A percentile compares a stretch with the other conserved stretches of the same genome.
Conservation (phyloP, 2,113 vertebrate species). For the Pangasianodon hypophthalmus region DNA sequence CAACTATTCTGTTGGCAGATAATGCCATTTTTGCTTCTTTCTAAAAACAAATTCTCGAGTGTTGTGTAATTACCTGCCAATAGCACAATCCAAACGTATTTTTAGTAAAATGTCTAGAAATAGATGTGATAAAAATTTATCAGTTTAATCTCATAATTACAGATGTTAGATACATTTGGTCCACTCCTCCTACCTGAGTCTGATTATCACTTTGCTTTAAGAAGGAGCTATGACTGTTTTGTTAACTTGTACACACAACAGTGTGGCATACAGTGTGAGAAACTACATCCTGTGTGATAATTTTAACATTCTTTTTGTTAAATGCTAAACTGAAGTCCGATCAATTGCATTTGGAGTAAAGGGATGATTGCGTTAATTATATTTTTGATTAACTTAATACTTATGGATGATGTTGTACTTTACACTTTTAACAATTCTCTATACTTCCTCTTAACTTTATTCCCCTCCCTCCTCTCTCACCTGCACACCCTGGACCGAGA, state of each 20-base stretch:
- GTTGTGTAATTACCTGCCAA: background rate
- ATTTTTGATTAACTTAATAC: background rate
- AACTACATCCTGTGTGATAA: background rate
- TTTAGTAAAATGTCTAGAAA: background rate
- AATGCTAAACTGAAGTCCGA: background rate
- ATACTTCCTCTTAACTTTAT: background rate
- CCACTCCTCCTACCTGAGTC: background rate
- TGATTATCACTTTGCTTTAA: background rate
- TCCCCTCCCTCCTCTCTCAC: background rate
- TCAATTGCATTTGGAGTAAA: background rate
- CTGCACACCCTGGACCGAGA: background rate
- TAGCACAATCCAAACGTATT: background rate
- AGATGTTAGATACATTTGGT: background rate
- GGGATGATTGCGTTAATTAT: background rate
- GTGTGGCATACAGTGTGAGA: background rate
- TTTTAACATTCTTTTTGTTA: background rate
- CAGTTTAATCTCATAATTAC: background rate
- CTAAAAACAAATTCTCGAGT: background rate
- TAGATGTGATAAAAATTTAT: background rate
- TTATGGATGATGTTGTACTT: too few relatives aligned
- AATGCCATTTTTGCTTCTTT: background rate
- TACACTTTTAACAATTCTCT: background rate
- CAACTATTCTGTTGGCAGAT: background rate
- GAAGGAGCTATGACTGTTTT: background rate
- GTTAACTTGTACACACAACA: background rate